Conservation (phyloP, 1,140 invertebrate genomes). For the Metopolophium dirhodum region DNA sequence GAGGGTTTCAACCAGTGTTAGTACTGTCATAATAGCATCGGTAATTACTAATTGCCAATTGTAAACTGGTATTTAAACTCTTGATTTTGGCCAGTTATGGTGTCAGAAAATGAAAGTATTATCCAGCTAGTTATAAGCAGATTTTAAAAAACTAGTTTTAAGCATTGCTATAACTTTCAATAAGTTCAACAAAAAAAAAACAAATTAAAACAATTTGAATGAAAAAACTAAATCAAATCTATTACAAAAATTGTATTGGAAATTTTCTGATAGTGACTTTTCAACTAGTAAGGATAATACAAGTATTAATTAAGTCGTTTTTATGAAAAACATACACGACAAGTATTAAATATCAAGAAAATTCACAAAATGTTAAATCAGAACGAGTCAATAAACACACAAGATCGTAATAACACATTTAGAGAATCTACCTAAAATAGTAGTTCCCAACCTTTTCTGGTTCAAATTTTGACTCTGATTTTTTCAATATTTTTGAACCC, state of each 20-base stretch:
- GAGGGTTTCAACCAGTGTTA: neutral
- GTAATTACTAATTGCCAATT: neutral
- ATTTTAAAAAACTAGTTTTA: neutral
- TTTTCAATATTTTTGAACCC: constrained; percentile 51
- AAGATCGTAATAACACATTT: constrained; percentile 27
- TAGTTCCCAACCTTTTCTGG: constrained; percentile 51
- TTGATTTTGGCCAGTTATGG: neutral
- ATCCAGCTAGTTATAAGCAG: neutral
- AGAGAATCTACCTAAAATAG: constrained; percentile 55
- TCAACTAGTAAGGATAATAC: neutral
- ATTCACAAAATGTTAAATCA: neutral
- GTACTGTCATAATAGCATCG: neutral
- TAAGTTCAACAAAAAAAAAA: neutral
- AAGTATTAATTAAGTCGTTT: neutral
- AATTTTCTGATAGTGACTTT: neutral
- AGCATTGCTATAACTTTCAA: neutral
- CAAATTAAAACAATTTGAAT: neutral
- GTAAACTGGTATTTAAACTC: neutral
- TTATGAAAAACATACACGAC: neutral
- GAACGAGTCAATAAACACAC: neutral
- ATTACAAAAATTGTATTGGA: neutral
- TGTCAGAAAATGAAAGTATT: neutral
- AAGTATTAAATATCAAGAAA: constrained; percentile 26
- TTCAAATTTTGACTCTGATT: constrained; percentile 51
- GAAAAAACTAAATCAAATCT: neutral